Evolutionary conservation across 2,888 invertebrate genomes (phyloP), one percentile per base, ranked within the genome.

Genomic region (Philaethria dido): DNA sequence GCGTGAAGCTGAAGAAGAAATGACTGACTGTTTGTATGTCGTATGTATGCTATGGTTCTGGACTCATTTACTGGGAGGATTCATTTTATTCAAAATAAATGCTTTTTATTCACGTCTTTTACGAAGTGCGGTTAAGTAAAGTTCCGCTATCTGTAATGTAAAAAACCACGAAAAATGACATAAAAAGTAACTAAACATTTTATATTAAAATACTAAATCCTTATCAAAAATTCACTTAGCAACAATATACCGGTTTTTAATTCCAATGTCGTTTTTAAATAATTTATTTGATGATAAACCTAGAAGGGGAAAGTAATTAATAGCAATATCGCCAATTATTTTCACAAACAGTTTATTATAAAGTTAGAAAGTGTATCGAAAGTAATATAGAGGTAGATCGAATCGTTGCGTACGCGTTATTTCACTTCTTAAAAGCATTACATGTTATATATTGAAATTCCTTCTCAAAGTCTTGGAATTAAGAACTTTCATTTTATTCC

Each of bases 361-460:
- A 44, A 70, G 54, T 68, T 68, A 70, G 70, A 71, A 71, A 71
- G 70, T 71, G 68, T 66, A 64, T 63, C 66, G 42, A 66, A 57
- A 57, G 60, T 42, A 57, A 45, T 33, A 48, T 39, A 59, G 45
- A 36, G 54, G 65, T 57, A 64, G 57, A 63, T 22, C 63, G 39
- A 54, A 59, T 68, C 63, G 63, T 39, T 64, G 66, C 50, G 60
- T 63, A 57, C 29, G 36, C 39, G 16, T 25, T 6, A n/a, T 52
- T 52, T 52, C 29, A 16, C 29, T 16, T 52, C 11, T 52, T 52
- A 16, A 4, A 29, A 33, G 22, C 48, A 39, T 39, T 39, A 4
- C 6, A n/a, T n/a, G n/a, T 33, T 39, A 13, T 39, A 3, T 33
- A 8, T 33, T 33, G 33, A 33, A 33, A 33, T 33, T 33, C 29